Percentiles rank a stretch among this genome's conserved stretches.
These are phyloP conservation scores for Kryptopterus vitreolus DNA, from an alignment of 2,797 vertebrate species.

Conservation along the genomic window DNA sequence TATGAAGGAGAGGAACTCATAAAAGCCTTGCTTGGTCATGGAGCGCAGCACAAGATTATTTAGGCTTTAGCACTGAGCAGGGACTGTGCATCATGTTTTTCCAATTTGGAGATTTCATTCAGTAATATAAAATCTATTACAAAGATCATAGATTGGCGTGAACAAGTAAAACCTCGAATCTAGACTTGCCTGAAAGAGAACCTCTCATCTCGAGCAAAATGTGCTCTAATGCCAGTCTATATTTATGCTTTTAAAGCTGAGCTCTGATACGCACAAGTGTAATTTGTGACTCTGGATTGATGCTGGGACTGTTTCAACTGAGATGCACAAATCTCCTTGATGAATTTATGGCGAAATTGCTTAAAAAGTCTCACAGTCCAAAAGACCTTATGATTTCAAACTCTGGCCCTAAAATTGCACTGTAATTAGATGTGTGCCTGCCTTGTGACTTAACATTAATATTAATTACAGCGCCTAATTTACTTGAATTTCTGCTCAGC, in stretches of 20 bases:
- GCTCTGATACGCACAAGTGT: constrained; percentile 33
- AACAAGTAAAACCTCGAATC: neutral
- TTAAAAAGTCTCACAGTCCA: constrained; percentile 35
- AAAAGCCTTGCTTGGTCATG: constrained; percentile 22
- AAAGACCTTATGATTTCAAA: constrained; percentile 64
- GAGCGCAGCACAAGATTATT: neutral
- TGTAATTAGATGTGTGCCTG: constrained; percentile 66
- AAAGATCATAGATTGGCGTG: constrained; percentile 1
- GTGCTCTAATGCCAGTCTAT: constrained; percentile 15
- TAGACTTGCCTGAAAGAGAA: constrained; percentile 7
- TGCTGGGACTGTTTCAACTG: constrained; percentile 56
- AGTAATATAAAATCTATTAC: constrained; percentile 2
- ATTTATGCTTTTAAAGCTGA: constrained; percentile 22
- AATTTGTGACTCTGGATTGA: constrained; percentile 17
- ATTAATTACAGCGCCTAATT: constrained; percentile 65
- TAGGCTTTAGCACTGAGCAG: neutral
- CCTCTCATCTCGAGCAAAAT: constrained; percentile 12
- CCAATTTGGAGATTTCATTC: neutral
- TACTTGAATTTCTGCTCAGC: constrained; percentile 65
- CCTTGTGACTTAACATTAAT: constrained; percentile 71
- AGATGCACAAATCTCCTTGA: constrained; percentile 54
- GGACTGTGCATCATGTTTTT: neutral
- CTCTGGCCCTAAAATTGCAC: constrained; percentile 61
- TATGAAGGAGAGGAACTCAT: constrained; percentile 41
- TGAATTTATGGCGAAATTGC: constrained; percentile 53